Conservation (phyloP, 1,140 invertebrate species). For the Popillia japonica region DNA sequence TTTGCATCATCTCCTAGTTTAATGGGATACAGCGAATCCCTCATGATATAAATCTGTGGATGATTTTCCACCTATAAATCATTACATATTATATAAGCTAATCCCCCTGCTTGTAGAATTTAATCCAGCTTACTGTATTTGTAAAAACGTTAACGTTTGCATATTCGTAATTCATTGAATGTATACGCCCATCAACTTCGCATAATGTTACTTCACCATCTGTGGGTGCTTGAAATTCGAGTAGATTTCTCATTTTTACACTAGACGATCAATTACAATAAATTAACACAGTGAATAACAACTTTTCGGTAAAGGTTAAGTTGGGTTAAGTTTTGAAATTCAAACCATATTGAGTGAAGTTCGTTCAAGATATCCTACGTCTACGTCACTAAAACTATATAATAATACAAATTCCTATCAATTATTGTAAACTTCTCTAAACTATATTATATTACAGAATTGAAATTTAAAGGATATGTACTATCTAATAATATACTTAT, state of each 20-base stretch:
- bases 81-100: neutral
- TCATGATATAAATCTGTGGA: conserved; percentile 56
- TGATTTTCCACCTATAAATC: conserved; percentile 54
- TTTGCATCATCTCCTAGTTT: no score
- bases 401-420: no score
- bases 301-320: neutral
- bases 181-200: conserved; percentile 56
- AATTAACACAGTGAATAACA: neutral
- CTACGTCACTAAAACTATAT: no score
- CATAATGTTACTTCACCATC: conserved; percentile 54
- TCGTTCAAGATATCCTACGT: no score
- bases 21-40: no score
- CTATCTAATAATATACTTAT: no score
- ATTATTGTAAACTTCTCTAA: no score
- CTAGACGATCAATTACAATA: no score
- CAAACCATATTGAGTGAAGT: neutral
- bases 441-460: no score
- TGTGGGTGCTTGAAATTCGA: conserved; percentile 50
- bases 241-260: conserved; percentile 50
- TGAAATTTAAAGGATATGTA: no score
- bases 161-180: conserved; percentile 52
- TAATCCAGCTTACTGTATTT: conserved; percentile 53
- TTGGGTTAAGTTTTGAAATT: neutral
- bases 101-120: conserved; percentile 16
- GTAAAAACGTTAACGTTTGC: conserved; percentile 55